These are phyloP conservation scores for Styela plicata DNA, from an alignment of 23 tunicate species.

Conservation along the genomic window DNA sequence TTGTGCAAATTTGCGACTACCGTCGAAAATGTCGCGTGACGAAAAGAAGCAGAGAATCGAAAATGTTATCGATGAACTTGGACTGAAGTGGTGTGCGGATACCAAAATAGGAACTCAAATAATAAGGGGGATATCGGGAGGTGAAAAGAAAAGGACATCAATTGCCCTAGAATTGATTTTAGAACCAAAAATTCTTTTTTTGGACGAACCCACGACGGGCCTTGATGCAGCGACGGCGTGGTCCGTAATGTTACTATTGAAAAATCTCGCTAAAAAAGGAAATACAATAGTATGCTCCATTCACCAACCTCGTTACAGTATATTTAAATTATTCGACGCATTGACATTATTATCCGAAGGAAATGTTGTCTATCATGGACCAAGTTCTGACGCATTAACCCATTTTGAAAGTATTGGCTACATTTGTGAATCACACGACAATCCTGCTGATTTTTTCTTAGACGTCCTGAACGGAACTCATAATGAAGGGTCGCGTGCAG, in stretches of 20 bases:
- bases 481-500: background rate
- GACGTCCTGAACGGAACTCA: constrained; percentile 86
- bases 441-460: constrained; percentile 91
- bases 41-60: constrained; percentile 54
- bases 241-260: constrained; percentile 72
- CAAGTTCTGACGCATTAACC: constrained; percentile 42
- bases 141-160: constrained; percentile 87
- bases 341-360: constrained; percentile 78
- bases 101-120: constrained; percentile 83
- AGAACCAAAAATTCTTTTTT: constrained; percentile 72
- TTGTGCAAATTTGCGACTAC: constrained; percentile 71
- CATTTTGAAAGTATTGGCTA: constrained; percentile 80
- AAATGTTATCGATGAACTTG: constrained; percentile 55
- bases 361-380: constrained; percentile 64
- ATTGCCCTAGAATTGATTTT: constrained; percentile 88
- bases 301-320: constrained; percentile 90
- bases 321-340: constrained; percentile 64
- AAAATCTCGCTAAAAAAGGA: constrained; percentile 57
- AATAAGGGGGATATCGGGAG: constrained; percentile 91
- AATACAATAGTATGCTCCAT: constrained; percentile 78
- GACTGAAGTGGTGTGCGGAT: constrained; percentile 71
- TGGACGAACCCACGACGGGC: constrained; percentile 85
- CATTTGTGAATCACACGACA: constrained; percentile 77
- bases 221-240: constrained; percentile 94
- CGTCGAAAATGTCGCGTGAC: constrained; percentile 42